phyloP scores from a whole-genome alignment of 2,113 vertebrate genomes.

The Actenoides lindsayi region DNA sequence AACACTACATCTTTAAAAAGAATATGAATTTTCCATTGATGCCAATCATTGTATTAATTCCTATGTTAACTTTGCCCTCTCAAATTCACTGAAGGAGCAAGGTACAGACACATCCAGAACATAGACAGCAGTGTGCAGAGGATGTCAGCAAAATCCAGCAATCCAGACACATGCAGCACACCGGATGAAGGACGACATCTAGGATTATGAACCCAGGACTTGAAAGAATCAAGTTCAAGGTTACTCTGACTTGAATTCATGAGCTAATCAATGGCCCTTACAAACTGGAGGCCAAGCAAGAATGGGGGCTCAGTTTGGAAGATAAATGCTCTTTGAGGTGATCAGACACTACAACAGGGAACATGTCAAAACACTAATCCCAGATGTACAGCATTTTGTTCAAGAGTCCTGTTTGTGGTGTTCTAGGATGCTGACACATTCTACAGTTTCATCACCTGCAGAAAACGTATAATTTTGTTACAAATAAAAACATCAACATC shows the following conservation, averaged over 20 bases:
- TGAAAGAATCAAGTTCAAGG: neutral
- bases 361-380: neutral
- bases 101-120: accelerated
- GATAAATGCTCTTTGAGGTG: neutral
- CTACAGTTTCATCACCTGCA: neutral
- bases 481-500: neutral
- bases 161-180: accelerated
- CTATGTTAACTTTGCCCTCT: neutral
- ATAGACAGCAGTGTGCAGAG: neutral
- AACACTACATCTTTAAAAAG: neutral
- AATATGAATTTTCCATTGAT: neutral
- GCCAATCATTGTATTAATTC: neutral
- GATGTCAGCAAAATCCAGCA: accelerated
- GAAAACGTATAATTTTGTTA: neutral
- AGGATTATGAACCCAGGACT: neutral
- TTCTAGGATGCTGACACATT: neutral
- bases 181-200: accelerated
- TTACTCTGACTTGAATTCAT: neutral
- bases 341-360: neutral
- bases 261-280: neutral
- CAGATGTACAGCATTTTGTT: neutral
- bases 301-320: neutral
- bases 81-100: neutral
- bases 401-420: neutral
- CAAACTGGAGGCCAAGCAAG: neutral